A percentile compares a stretch with the other conserved stretches of the same genome.
Evolutionary conservation across 1,140 invertebrate genomes (phyloP).

Genomic region (Agrypnia vestita): DNA sequence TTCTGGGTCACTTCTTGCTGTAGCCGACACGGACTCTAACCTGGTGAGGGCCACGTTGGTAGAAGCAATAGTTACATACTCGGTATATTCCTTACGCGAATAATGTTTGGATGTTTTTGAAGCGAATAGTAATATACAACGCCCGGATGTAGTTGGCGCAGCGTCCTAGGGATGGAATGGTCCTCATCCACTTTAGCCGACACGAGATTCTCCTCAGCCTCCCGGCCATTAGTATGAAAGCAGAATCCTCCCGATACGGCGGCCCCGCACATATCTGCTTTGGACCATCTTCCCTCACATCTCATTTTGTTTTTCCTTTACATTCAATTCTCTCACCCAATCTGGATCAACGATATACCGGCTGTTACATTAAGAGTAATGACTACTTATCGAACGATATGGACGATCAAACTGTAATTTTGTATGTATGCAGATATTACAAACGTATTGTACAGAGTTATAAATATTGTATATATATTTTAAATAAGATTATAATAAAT

Average conservation of each 20-base stretch:
- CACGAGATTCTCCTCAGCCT: constrained; percentile 57
- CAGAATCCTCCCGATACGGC: constrained; percentile 55
- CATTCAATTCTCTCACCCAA: not conserved
- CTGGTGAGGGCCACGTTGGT: too few relatives aligned
- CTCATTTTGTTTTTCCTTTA: constrained; percentile 22
- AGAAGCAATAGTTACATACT: too few relatives aligned
- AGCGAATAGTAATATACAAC: too few relatives aligned
- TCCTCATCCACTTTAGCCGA: constrained; percentile 58
- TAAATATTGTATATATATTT: too few relatives aligned
- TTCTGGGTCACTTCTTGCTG: too few relatives aligned
- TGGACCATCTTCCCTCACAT: constrained; percentile 14
- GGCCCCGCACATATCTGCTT: not conserved
- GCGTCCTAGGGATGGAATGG: constrained; percentile 25
- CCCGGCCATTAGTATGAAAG: constrained; percentile 57
- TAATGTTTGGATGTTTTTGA: not conserved
- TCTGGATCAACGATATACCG: too few relatives aligned
- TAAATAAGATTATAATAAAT: too few relatives aligned
- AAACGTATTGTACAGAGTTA: too few relatives aligned
- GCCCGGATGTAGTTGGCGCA: not conserved
- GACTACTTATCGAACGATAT: too few relatives aligned
- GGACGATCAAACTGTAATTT: too few relatives aligned
- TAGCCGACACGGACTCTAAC: too few relatives aligned
- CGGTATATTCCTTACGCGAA: not conserved
- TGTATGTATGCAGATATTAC: too few relatives aligned
- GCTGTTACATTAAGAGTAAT: constrained; percentile 7